Evolutionary conservation across 2,888 invertebrate genomes (phyloP), one percentile per base, ranked within the genome.

Genomic region (Spilarctia lutea): DNA sequence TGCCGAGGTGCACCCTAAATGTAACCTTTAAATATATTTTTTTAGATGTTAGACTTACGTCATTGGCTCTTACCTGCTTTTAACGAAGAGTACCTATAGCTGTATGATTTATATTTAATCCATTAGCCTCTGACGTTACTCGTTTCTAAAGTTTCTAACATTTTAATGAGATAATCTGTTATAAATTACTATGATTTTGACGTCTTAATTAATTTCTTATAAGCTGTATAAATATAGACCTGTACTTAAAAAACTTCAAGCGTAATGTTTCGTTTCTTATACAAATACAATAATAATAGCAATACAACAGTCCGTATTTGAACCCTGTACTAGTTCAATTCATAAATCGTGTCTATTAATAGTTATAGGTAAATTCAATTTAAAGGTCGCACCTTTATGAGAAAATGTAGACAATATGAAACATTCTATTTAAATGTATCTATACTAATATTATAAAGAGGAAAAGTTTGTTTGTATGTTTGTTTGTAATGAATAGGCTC

Each of bases 131-230:
- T 71, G 71, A 77, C 75, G 8, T 63, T 35, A 45, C 39, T 72
- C 65, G 71, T 75, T 76, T 52, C 63, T 71, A 75, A 73, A 66
- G 71, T 75, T 76, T 52, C 63, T 71, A 75, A 67, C 20, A 67
- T 20, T 67, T 27, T 30, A 2, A 27, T 60, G 3, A 60, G 27
- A 30, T 16, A 67, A 45, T 20, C 45, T 68, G 20, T 45, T 20
- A 68, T 68, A 30, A 45, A 30, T 30, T 68, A 30, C 20, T 2
- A 42, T 45, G 42, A n/a, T 20, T 42, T 45, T 45, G 30, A 45
- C 45, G 30, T 30, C 45, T 45, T 24, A 68, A 68, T 68, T 68
- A 68, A 30, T 45, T 68, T 48, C 27, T 60, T 27, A 27, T 2
- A 60, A 60, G 13, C 3, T 60, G 60, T 27, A 48, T 27, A 27